phyloP scores from a whole-genome alignment of 2,797 vertebrate species.

The Sebastes trivittatus region DNA sequence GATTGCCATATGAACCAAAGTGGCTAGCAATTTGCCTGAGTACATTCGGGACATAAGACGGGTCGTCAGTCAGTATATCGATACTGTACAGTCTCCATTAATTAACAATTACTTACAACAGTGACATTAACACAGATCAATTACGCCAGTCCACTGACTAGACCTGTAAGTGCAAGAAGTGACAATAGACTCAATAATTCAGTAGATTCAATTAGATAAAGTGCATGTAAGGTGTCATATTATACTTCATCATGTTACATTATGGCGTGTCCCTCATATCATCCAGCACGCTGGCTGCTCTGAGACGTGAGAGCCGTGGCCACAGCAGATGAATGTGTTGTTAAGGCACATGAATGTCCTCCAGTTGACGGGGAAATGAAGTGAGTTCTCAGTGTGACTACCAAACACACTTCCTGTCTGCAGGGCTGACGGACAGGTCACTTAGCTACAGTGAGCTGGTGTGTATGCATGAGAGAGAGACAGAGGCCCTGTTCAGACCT shows the following conservation, averaged over 20 bases:
- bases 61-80: neutral
- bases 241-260: conserved; percentile 18
- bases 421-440: neutral
- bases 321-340: conserved; percentile 17
- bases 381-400: conserved; percentile 19
- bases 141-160: neutral
- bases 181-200: conserved; percentile 29
- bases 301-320: neutral
- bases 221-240: conserved; percentile 14
- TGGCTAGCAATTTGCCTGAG: neutral
- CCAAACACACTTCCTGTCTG: conserved; percentile 35
- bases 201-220: conserved; percentile 41
- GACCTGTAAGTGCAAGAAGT: conserved; percentile 12
- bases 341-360: conserved; percentile 35
- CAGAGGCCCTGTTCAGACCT: too few species aligned
- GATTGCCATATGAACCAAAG: neutral
- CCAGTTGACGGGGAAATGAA: conserved; percentile 30
- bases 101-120: neutral
- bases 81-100: conserved; percentile 3
- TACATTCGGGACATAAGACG: neutral
- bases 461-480: neutral
- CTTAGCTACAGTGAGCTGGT: neutral
- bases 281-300: conserved; percentile 6
- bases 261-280: conserved; percentile 4
- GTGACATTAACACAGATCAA: conserved; percentile 13